Conservation (phyloP, 2,113 vertebrate genomes). For the Centropristis striata region DNA sequence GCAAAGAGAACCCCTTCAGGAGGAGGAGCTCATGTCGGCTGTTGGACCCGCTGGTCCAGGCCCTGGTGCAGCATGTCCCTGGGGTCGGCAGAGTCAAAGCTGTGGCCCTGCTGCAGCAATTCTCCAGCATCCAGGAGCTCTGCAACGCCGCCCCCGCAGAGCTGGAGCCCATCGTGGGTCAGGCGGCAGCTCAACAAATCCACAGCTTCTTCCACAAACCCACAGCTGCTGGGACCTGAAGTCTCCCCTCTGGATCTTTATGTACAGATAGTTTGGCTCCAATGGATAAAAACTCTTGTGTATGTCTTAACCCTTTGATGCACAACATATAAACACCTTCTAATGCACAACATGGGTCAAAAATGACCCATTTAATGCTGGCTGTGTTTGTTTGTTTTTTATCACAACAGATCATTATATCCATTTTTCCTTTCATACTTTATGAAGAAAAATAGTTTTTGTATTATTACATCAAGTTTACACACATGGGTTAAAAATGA, state of each 20-base stretch:
- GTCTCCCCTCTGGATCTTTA: not conserved
- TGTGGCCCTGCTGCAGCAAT: conserved; percentile 86
- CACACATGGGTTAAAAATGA: no score
- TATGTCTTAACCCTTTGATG: no score
- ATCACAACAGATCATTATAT: no score
- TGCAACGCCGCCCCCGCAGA: conserved; percentile 81
- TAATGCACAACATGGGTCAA: no score
- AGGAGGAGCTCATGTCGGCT: conserved; percentile 61
- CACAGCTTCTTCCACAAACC: conserved; percentile 85
- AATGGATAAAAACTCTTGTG: no score
- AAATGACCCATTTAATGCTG: no score
- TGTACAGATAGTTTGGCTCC: not conserved
- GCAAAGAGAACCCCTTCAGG: conserved; percentile 89
- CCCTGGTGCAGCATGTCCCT: conserved; percentile 88
- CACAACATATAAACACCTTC: no score
- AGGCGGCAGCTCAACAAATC: conserved; percentile 84
- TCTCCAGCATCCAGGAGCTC: conserved; percentile 87
- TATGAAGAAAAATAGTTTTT: no score
- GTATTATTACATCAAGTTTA: no score
- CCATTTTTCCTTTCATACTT: no score
- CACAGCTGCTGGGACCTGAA: conserved; percentile 3
- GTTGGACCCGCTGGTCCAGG: conserved; percentile 83
- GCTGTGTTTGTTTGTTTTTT: no score
- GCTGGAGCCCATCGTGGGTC: conserved; percentile 88
- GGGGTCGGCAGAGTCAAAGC: conserved; percentile 92